Evolutionary conservation across 2,888 invertebrate genomes (phyloP).

Genomic region (Amphimallon solstitiale): DNA sequence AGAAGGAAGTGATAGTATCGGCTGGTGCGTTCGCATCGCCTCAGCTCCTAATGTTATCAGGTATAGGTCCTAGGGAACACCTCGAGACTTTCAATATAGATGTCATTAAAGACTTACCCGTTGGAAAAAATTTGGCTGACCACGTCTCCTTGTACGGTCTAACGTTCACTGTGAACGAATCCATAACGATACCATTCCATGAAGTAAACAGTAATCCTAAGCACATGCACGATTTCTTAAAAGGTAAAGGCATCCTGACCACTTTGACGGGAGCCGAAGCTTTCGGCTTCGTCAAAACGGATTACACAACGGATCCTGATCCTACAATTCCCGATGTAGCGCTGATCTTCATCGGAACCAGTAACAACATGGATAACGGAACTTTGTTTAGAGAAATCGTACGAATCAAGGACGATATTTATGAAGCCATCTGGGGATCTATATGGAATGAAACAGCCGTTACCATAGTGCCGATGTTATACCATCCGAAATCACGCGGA

Average conservation of each 20-base stretch:
- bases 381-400: conserved; percentile 61
- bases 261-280: conserved; percentile 69
- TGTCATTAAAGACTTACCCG: conserved; percentile 72
- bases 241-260: conserved; percentile 67
- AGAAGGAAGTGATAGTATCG: conserved; percentile 84
- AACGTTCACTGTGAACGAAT: conserved; percentile 60
- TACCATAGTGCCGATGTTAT: conserved; percentile 73
- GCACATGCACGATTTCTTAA: conserved; percentile 60
- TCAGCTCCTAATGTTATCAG: conserved; percentile 89
- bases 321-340: conserved; percentile 75
- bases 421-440: conserved; percentile 67
- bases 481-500: conserved; percentile 78
- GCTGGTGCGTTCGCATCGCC: conserved; percentile 91
- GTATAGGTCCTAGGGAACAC: conserved; percentile 74
- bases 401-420: conserved; percentile 68
- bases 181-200: conserved; percentile 52
- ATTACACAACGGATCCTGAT: conserved; percentile 65
- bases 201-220: conserved; percentile 54
- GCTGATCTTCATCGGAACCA: conserved; percentile 72
- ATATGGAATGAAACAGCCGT: conserved; percentile 61
- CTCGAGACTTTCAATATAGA: conserved; percentile 68
- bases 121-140: conserved; percentile 74
- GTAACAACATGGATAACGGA: conserved; percentile 54
- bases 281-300: conserved; percentile 69
- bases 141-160: conserved; percentile 69